phyloP scores from a whole-genome alignment of 2,797 vertebrate genomes.

The Rousettus madagascariensis region DNA sequence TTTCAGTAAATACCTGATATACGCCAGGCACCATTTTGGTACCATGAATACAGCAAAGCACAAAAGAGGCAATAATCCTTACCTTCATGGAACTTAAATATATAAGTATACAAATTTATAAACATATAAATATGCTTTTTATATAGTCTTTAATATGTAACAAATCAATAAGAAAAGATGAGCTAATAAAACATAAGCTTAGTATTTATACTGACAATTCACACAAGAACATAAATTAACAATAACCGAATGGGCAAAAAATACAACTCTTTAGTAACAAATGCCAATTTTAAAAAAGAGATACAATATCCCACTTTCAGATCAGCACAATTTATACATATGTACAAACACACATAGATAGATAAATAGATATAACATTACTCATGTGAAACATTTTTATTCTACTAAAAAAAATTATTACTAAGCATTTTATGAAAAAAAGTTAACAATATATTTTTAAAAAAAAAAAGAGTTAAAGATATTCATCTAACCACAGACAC shows the following conservation, averaged over 20 bases:
- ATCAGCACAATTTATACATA: background rate
- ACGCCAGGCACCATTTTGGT: background rate
- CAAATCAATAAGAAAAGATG: background rate
- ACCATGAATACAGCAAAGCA: background rate
- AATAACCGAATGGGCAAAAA: background rate
- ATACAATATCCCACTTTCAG: background rate
- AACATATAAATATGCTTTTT: background rate
- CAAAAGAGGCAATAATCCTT: background rate
- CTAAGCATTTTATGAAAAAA: background rate
- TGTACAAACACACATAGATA: background rate
- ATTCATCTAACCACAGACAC: background rate
- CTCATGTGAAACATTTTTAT: background rate
- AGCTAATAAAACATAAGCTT: background rate
- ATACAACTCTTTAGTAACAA: background rate
- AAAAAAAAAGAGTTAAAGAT: background rate
- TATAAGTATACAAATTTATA: background rate
- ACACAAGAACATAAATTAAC: background rate
- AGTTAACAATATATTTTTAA: background rate
- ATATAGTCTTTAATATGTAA: background rate
- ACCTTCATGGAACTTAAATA: background rate
- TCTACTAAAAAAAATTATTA: background rate
- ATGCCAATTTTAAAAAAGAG: background rate
- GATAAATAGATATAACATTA: background rate
- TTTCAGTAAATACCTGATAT: background rate
- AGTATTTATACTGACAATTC: background rate